Evolutionary conservation across 2,797 vertebrate genomes (phyloP), one percentile per base, ranked within the genome.

Genomic region (Emydoidea blandingii): DNA sequence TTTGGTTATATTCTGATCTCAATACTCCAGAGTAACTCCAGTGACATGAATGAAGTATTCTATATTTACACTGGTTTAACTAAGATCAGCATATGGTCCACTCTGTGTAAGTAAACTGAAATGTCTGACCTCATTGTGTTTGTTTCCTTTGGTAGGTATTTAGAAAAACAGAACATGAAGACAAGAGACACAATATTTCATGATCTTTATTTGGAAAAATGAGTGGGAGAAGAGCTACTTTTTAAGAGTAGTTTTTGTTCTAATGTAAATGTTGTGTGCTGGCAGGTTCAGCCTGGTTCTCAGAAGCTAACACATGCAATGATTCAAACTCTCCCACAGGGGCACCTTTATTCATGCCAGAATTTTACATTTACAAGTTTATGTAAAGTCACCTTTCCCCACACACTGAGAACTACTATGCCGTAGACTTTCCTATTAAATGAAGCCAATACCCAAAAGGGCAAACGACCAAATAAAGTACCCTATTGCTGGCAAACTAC

Each of bases 351-450:
- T 80, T 94, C 78, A 89, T 90, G 27, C 50, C 53, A 91, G 86
- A 94, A 85, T 93, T 84, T 96, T 94, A 97, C 94, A 93, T 97
- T 96, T 96, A 52, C 84, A 92, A 88, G 91, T 96, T 92, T 92
- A 78, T 86, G 41, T 95, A 96, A 98, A 94, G 96, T 96, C 94
- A 84, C 87, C 86, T 90, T 93, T 95, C 83, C 95, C 91, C 87
- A 87, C n/a, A 56, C 92, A 87, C 85, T 90, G 72, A 86, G 41
- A 93, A 91, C 85, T 86, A 90, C 16, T 89, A 50, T 50, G 76
- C 80, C 74, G 68, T 49, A 84, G 54, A 49, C 92, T 95, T 96
- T 87, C 85, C 53, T 89, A 18, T 81, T 89, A 94, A 94, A 97
- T 79, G 90, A 96, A 96, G 78, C 85, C 34, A 56, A 54, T 87